Evolutionary conservation across 1,140 invertebrate genomes (phyloP), one percentile per base, ranked within the genome.

Genomic region (Plodia interpunctella): DNA sequence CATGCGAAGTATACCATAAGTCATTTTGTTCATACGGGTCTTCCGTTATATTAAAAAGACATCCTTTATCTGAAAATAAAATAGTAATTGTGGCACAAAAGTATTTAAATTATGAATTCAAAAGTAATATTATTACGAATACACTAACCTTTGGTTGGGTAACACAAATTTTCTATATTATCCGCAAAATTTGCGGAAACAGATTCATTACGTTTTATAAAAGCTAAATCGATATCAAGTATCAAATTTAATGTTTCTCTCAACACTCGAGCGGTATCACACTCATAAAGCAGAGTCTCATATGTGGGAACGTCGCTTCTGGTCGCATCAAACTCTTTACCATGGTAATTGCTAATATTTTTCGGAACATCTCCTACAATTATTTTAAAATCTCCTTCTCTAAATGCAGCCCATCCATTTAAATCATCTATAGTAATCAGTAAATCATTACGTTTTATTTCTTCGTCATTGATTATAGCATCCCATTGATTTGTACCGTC

Each of bases 401-500:
- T 72, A 44, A 61, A 70, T 3, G 76, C 72, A 13, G 65, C 74
- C 62, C 60, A 74, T 1, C 65, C 63, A 0, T 63, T 57, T 11
- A 70, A 35, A 50, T 76, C 70, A 25, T 79, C 74, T 15, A 76
- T 59, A n/a, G 69, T 57, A 53, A 79, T 56, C 19, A 96, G 82
- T 51, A 96, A 86, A 59, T 91, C 89, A 13, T 74, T 90, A 57
- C 95, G 81, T 0, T 91, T 90, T 0, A 94, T 92, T 17, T 80
- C 62, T 5, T 68, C 72, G 60, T 92, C 83, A 35, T 91, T 69
- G 5, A 82, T 90, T 2, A 97, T 72, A 0, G 90, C 72, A 5
- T 88, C 44, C 95, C 95, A 97, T 61, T 93, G 70, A 68, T 94
- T 90, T 0, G 93, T 65, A 0, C 96, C 96, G 86, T 97, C 95